Percentiles rank a stretch among this genome's conserved stretches.
Conservation (phyloP, 2,113 vertebrate genomes). For the Odobenus rosmarus region DNA sequence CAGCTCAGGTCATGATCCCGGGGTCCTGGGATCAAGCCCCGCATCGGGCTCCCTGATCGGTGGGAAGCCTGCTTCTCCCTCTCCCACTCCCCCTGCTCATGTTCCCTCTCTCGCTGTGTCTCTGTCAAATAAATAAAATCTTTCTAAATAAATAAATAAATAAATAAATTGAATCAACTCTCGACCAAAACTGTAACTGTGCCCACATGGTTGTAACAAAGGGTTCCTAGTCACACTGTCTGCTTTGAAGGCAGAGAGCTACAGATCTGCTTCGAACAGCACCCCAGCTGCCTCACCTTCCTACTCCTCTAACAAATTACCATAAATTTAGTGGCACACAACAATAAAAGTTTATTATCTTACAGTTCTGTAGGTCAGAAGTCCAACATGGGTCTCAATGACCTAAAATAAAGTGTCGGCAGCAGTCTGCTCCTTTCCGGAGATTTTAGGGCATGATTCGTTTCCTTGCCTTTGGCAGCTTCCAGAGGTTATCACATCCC, state of each 20-base stretch:
- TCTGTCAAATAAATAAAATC: too few species aligned
- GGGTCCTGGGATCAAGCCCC: too few species aligned
- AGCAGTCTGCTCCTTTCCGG: not conserved
- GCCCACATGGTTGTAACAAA: not conserved
- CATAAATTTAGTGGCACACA: not conserved
- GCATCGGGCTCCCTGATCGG: too few species aligned
- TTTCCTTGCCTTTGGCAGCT: not conserved
- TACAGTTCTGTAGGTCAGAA: not conserved
- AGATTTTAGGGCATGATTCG: not conserved
- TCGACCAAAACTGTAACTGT: not conserved
- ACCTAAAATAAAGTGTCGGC: not conserved
- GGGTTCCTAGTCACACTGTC: not conserved
- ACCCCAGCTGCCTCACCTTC: not conserved
- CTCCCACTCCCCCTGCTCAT: too few species aligned
- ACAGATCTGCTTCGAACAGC: not conserved
- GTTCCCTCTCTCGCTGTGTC: too few species aligned
- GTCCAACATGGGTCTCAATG: not conserved
- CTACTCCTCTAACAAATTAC: not conserved
- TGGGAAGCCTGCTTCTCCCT: too few species aligned
- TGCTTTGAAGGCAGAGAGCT: not conserved
- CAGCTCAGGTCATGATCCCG: too few species aligned
- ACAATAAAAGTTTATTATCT: not conserved
- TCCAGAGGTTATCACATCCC: not conserved
- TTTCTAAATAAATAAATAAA: not conserved
- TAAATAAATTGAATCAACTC: conserved; percentile 12